Evolutionary conservation across 1,140 invertebrate genomes (phyloP).

Genomic region (Lysiphlebus fabarum): DNA sequence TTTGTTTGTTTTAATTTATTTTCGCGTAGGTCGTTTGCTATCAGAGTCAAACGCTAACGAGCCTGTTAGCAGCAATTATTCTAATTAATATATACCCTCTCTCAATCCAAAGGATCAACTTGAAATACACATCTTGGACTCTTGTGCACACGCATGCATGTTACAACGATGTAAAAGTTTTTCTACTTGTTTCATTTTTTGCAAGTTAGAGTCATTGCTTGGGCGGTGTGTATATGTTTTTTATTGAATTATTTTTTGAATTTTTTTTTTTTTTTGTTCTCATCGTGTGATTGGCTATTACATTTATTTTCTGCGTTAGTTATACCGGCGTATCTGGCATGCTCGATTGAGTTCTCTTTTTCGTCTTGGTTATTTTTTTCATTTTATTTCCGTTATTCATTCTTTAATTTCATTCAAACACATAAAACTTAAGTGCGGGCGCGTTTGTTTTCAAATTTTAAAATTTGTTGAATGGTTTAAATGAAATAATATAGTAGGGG

Average conservation of each 20-base stretch:
- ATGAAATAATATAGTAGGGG: no score
- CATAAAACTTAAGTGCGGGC: conserved; percentile 1
- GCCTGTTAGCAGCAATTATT: conserved; percentile 57
- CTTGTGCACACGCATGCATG: neutral
- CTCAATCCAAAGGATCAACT: conserved; percentile 18
- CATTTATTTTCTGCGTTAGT: conserved; percentile 42
- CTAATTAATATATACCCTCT: conserved; percentile 54
- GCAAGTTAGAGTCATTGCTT: no score
- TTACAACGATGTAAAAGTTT: no score
- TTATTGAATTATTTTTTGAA: no score
- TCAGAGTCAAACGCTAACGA: conserved; percentile 52
- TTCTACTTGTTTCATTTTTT: no score
- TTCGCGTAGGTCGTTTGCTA: conserved; percentile 40
- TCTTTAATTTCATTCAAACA: conserved; percentile 25
- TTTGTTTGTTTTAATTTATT: conserved; percentile 42
- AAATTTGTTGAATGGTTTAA: no score
- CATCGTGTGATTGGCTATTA: conserved; percentile 53
- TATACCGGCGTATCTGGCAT: conserved; percentile 32
- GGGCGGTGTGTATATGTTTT: no score
- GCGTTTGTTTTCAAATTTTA: conserved; percentile 2
- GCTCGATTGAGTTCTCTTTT: conserved; percentile 48
- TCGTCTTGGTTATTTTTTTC: conserved; percentile 21
- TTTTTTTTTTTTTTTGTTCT: conserved; percentile 45
- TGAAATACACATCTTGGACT: conserved; percentile 14
- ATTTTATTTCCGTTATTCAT: conserved; percentile 25